Evolutionary conservation across 92 coral and sea anemone species (phyloP), one percentile per base, ranked within the genome.

Genomic region (Bergia puertoricense): DNA sequence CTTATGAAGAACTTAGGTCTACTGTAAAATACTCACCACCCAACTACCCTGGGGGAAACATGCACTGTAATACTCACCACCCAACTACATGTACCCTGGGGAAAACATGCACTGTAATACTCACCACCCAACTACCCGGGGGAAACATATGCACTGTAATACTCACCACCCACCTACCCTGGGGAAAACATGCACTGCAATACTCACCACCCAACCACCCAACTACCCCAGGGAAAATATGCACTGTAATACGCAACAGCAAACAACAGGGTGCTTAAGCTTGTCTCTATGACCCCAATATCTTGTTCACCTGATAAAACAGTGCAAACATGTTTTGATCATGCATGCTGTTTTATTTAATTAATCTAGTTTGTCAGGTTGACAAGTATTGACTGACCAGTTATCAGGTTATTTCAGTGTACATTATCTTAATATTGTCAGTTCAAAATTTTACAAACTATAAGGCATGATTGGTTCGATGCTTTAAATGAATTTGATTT

Each of bases 271-370:
- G 74, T 81, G 72, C 85, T 30, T 30, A 30, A 30, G 30, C 30
- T 38, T 22, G 85, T 38, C 48, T 10, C 85, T 57, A 66, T 20
- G 51, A 81, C 85, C 85, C 85, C 85, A 81, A 20, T 57, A 37
- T 81, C 85, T 81, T 62, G 85, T 81, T 62, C 85, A 81, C 85
- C 85, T 81, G 68, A 40, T 15, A 81, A 81, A 54, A 37, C 30
- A 40, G 68, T 38, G 41, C 18, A 39, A 22, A 57, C 51, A 62
- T 3, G 30, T 57, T 39, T 57, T 57, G 73, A 18, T 66, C 56
- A 57, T 40, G 50, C 39, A 37, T 81, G 56, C 15, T 36, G 72
- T 59, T 54, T 48, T 62, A 18, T 20, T 30, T 62, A 4, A 18
- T 62, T 62, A 62, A 0, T 20, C 13, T 8, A 18, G 69, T 18